Base-by-base conservation (phyloP, 2,113 vertebrate species). In the western clawed frog (Xenopus tropicalis) region DNA sequence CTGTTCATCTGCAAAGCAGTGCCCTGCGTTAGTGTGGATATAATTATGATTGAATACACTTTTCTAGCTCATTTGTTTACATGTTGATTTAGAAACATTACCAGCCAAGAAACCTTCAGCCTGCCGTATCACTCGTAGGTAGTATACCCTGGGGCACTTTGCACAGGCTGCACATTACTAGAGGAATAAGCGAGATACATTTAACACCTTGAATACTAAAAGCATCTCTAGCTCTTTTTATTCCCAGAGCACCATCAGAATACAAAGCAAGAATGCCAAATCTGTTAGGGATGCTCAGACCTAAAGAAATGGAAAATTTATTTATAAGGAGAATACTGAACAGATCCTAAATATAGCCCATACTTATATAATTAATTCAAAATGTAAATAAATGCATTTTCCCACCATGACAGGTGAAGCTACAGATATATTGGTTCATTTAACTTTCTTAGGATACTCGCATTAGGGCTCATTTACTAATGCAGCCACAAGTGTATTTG, bases 31-130 rank as follows among this genome's bases (percentile, higher is more conserved):
- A 67, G 52, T 24, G 62, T 12, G 72, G 37, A 46, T 74, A 65
- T 67, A 74, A 67, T 74, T 67, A 67, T 74, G 72, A 74, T 74
- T 67, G 56, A 74, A 56, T 67, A 56, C 13, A 51, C 19, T 48
- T 21, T 74, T 67, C 72, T 67, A 67, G 64, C 64, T 67, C 72
- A 61, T 67, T 74, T 74, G 59, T 74, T 74, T 61, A 67, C 63
- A 59, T 74, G 54, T 67, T 57, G 37, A 74, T 61, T 57, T 48
- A 74, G 63, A 67, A 59, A 58, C 67, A 74, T 74, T 74, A 61
- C 42, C 64, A 74, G n/a, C 37, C 42, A 25, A 61, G 37, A 43
- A 66, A 48, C 71, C 65, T 54, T 66, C 25, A 66, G 52, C 66
- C 58, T 29, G 52, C 51, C 62, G 23, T 54, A 37, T 29, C 52